Conservation (phyloP, 2,113 vertebrate genomes). For the Phyllostomus discolor region DNA sequence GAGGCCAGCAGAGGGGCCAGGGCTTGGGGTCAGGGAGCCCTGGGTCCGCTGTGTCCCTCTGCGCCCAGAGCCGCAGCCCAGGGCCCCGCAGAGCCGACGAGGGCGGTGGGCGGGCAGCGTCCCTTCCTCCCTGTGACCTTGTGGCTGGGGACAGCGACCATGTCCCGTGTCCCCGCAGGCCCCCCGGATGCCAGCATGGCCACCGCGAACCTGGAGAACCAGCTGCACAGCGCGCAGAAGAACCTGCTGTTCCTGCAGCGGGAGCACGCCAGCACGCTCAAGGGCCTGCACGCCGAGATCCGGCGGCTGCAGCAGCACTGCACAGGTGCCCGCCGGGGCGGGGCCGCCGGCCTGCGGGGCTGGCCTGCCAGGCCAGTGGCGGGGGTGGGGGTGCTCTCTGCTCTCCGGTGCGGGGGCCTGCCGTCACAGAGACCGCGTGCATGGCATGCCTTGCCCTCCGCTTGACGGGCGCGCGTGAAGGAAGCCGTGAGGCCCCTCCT, state of each 20-base stretch:
- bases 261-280: conserved; percentile 92
- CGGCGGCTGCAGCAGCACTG: conserved; percentile 95
- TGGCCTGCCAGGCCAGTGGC: neutral
- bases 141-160: neutral
- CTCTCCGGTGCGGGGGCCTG: too few species aligned
- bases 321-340: conserved; percentile 82
- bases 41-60: neutral
- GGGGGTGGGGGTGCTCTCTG: too few species aligned
- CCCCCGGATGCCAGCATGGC: conserved; percentile 86
- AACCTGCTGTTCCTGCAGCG: conserved; percentile 96
- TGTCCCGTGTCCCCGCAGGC: conserved; percentile 48
- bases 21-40: neutral
- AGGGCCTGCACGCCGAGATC: conserved; percentile 94
- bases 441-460: too few species aligned
- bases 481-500: neutral
- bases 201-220: conserved; percentile 92
- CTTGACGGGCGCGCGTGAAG: accelerated
- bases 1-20: neutral
- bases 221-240: conserved; percentile 97
- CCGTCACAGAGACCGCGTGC: too few species aligned
- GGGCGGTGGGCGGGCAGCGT: neutral
- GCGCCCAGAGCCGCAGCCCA: neutral
- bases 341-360: neutral
- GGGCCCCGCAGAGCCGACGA: neutral
- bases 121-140: neutral